Evolutionary conservation across 2,888 invertebrate genomes (phyloP).

Genomic region (Drosophila paranaensis): DNA sequence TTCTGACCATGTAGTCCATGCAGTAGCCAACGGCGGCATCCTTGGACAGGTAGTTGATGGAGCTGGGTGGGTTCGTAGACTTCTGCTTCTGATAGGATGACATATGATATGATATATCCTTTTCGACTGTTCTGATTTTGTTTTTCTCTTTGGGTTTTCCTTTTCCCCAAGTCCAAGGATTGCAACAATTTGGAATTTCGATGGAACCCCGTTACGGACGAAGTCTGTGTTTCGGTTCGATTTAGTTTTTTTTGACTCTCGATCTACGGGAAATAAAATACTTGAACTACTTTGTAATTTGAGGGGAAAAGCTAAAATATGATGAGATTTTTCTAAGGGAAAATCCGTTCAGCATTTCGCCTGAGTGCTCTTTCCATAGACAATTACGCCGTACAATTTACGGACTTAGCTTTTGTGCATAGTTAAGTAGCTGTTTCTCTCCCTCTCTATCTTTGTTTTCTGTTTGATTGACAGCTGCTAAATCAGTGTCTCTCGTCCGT

Average conservation of each 20-base stretch:
- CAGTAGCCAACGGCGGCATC: conserved; percentile 23
- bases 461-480: conserved; percentile 48
- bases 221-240: conserved; percentile 10
- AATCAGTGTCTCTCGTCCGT: conserved; percentile 39
- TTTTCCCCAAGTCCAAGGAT: conserved; percentile 12
- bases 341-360: not conserved
- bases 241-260: conserved; percentile 2
- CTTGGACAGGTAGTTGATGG: conserved; percentile 6
- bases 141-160: not conserved
- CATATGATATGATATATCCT: conserved; percentile 11
- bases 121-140: not conserved
- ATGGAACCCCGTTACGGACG: conserved; percentile 10
- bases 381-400: not conserved
- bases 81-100: conserved; percentile 15
- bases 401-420: conserved; percentile 16
- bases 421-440: conserved; percentile 23
- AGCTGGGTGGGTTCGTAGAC: not conserved
- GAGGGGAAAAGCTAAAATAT: conserved; percentile 7
- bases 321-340: not conserved
- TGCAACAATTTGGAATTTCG: conserved; percentile 50
- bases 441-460: conserved; percentile 33
- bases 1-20: conserved; percentile 30
- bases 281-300: not conserved
- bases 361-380: not conserved
- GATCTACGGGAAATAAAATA: conserved; percentile 7